A percentile compares a stretch with the other conserved stretches of the same genome.
These are phyloP conservation scores for Pomacea maculata DNA, from an alignment of 1,140 invertebrate species.

Conservation along the genomic window DNA sequence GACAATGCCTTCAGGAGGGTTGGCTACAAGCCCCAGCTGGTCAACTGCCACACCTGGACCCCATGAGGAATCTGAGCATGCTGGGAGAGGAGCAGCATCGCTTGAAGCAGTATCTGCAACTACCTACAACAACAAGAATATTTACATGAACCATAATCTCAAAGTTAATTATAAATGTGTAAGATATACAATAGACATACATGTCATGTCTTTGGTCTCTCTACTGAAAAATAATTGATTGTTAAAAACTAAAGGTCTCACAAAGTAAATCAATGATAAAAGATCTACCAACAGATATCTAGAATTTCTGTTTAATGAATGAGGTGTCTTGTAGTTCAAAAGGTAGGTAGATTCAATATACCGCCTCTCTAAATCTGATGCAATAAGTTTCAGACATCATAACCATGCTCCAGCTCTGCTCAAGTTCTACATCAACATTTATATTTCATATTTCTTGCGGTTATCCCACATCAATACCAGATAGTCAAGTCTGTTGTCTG, in stretches of 20 bases:
- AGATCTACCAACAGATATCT: neutral
- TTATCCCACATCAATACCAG: no score
- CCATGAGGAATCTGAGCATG: constrained; percentile 65
- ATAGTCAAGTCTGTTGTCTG: no score
- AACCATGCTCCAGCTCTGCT: no score
- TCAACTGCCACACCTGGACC: constrained; percentile 62
- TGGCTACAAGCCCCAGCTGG: constrained; percentile 60
- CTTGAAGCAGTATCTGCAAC: constrained; percentile 51
- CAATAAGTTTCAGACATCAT: no score
- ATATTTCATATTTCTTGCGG: no score
- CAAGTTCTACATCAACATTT: no score
- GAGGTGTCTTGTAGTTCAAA: no score
- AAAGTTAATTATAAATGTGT: no score
- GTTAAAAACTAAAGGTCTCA: neutral
- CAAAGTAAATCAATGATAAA: neutral
- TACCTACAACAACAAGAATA: constrained; percentile 25
- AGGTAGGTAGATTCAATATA: no score
- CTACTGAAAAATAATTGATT: neutral
- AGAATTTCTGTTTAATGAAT: neutral
- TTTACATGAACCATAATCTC: no score
- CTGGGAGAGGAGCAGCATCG: constrained; percentile 58
- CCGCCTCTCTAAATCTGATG: no score
- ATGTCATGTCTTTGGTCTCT: neutral
- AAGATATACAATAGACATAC: no score
- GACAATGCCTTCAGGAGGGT: constrained; percentile 50